Evolutionary conservation across 2,888 invertebrate species (phyloP).

Genomic region (Scaptomyza reducta): DNA sequence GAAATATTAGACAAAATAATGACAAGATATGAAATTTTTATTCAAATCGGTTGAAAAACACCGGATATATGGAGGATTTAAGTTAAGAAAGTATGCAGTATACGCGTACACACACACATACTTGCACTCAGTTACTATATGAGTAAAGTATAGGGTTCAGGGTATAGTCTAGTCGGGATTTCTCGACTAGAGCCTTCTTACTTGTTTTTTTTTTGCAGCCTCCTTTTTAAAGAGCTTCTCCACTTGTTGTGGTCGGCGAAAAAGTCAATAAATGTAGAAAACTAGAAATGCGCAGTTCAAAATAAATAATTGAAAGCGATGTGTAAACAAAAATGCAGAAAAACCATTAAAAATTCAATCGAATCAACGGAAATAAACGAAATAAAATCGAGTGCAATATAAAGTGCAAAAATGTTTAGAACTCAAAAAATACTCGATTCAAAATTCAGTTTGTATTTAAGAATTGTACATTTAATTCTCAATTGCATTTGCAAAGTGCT

Average conservation of each 20-base stretch:
- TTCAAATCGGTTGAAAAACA: no score
- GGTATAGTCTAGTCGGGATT: no score
- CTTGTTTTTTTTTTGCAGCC: background rate
- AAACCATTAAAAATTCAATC: constrained; percentile 7
- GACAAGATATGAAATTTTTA: no score
- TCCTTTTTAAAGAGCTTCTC: background rate
- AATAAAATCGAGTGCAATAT: background rate
- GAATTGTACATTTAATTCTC: background rate
- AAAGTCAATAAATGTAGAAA: background rate
- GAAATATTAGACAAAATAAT: no score
- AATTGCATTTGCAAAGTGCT: constrained; percentile 4
- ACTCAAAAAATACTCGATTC: background rate
- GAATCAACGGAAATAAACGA: background rate
- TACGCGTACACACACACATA: no score
- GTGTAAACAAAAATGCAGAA: constrained; percentile 4
- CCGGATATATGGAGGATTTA: no score
- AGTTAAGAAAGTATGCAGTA: no score
- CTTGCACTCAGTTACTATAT: no score
- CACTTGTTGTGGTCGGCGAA: background rate
- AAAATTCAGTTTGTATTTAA: background rate
- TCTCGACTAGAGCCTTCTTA: no score
- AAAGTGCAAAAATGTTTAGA: background rate
- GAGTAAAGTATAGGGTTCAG: no score
- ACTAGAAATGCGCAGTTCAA: background rate
- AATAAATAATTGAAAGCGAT: constrained; percentile 4